phyloP scores from a whole-genome alignment of 2,888 invertebrate genomes.

The Rhaphigaster nebulosa region DNA sequence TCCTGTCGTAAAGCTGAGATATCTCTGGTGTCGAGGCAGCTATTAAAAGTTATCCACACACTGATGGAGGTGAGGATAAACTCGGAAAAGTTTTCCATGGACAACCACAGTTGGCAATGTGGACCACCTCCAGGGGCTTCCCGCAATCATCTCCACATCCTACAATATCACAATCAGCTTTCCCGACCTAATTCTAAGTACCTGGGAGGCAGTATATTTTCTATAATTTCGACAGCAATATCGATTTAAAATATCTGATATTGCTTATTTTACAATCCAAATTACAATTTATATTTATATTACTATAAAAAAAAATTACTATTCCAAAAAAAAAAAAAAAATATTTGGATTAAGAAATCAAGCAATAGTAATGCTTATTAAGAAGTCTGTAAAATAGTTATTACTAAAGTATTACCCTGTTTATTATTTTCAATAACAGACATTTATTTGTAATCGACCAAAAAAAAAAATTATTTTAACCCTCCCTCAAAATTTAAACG shows the following conservation, averaged over 20 bases:
- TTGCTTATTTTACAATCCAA: too few relatives aligned
- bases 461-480: too few relatives aligned
- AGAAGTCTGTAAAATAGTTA: too few relatives aligned
- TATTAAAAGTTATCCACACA: background rate
- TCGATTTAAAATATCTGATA: background rate
- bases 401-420: too few relatives aligned
- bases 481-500: too few relatives aligned
- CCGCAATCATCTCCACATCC: background rate
- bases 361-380: too few relatives aligned
- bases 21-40: background rate
- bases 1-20: background rate
- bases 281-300: too few relatives aligned
- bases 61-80: constrained; percentile 17
- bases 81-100: background rate
- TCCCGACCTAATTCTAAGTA: background rate
- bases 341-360: too few relatives aligned
- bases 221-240: background rate
- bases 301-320: too few relatives aligned
- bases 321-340: too few relatives aligned
- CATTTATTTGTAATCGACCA: too few relatives aligned
- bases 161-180: background rate
- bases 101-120: background rate
- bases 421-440: too few relatives aligned
- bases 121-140: background rate
- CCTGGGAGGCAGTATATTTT: background rate